Percentiles rank a stretch among this genome's conserved stretches.
Evolutionary conservation across 1,140 invertebrate species (phyloP).

Genomic region (Aplysia californica): DNA sequence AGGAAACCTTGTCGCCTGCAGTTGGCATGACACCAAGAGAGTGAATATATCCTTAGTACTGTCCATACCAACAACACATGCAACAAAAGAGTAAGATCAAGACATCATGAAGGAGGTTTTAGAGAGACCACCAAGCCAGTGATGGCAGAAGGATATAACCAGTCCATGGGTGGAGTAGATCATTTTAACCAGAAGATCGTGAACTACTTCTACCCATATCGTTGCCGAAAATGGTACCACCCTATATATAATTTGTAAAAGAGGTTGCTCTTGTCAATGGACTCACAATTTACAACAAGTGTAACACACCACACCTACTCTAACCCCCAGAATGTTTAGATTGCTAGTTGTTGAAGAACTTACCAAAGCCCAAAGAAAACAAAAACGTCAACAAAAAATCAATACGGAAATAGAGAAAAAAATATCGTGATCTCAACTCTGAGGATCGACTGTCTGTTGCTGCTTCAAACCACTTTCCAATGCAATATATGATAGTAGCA

Average conservation of each 20-base stretch:
- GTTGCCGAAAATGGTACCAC: not conserved
- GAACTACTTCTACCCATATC: not conserved
- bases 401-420: not conserved
- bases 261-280: not conserved
- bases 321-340: not conserved
- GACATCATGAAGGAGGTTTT: not conserved
- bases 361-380: not conserved
- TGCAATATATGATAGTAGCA: too few relatives aligned
- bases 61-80: not conserved
- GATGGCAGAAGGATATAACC: not conserved
- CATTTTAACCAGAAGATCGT: slow-evolving; percentile 1
- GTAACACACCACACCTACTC: not conserved
- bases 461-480: not conserved
- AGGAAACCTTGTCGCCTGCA: not conserved
- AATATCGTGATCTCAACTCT: too few relatives aligned
- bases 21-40: not conserved
- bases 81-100: not conserved
- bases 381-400: not conserved
- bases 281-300: not conserved
- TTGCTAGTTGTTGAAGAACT: not conserved
- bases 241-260: not conserved
- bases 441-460: not conserved
- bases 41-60: not conserved
- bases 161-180: not conserved
- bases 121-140: not conserved